Evolutionary conservation across 2,797 vertebrate genomes (phyloP), one percentile per base, ranked within the genome.

Genomic region (Bradypodion pumilum): DNA sequence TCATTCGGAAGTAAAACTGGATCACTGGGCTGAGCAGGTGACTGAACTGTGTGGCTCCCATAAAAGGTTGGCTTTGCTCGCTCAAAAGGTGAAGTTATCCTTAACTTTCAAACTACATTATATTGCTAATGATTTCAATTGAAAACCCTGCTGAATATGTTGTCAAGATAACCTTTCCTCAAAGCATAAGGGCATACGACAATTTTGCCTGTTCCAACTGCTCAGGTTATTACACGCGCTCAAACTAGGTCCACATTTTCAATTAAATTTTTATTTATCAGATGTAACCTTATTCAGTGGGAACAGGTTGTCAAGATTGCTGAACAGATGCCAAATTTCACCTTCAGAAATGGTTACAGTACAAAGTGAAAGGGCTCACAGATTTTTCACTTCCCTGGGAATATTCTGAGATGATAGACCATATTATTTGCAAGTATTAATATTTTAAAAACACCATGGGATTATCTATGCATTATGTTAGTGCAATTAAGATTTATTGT

Each of bases 301-400:
- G 37, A 81, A 42, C 15, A 72, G 27, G 60, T 59, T 80, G 37
- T 35, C 16, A 60, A 35, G 21, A 4, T 46, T 63, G 32, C 27
- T 81, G 73, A 85, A 52, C 42, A 73, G 68, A 73, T 40, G 25
- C 56, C 52, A 40, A 69, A 37, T 70, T 76, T 80, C 73, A 76
- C 44, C 32, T 76, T 69, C 35, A 75, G 5, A 56, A 52, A 21
- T 56, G 46, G 27, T 0, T 59, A 29, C 6, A 81, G 13, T 59
- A 35, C 2, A 8, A 56, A 56, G 25, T 63, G 37, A 81, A 77
- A 75, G 1, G 25, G 70, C 10, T 16, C 19, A 4, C 44, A 49
- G 13, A 69, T 76, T 69, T 68, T 74, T 32, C 59, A 66, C 63
- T 44, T 81, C 40, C 19, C 35, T 66, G 21, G 49, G 19, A 80